Percentiles rank a stretch among this genome's conserved stretches.
phyloP scores from a whole-genome alignment of 2,113 vertebrate species.

The Phyllostomus hastatus region DNA sequence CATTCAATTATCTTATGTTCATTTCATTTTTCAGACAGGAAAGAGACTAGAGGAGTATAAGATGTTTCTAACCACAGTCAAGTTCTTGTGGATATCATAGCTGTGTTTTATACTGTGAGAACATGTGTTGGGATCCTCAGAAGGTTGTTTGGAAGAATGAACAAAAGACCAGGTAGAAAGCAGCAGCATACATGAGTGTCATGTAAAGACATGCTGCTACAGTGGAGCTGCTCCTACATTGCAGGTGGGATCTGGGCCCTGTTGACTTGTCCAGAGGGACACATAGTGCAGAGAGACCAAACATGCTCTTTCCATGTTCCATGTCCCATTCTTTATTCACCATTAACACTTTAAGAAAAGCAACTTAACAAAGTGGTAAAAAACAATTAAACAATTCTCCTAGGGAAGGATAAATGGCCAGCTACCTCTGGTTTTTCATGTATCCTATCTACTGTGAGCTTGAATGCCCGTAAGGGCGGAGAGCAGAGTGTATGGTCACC shows the following conservation, averaged over 20 bases:
- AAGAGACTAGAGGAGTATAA: neutral
- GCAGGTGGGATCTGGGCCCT: neutral
- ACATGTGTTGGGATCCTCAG: neutral
- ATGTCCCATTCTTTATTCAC: neutral
- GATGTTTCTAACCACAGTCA: neutral
- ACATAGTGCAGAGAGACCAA: neutral
- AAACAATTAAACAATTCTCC: neutral
- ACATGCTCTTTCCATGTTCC: neutral
- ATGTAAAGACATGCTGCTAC: neutral
- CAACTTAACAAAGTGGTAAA: neutral
- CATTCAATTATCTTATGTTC: neutral
- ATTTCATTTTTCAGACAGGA: neutral
- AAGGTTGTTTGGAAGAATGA: neutral
- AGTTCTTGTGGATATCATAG: neutral
- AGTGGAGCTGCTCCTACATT: too few species aligned
- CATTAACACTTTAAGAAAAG: neutral
- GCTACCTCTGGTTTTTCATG: neutral
- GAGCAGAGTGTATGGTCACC: neutral
- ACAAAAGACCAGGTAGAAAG: neutral
- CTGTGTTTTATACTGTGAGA: neutral
- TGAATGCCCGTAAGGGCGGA: neutral
- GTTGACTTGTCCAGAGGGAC: neutral
- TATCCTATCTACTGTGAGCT: neutral
- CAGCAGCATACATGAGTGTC: fast-evolving
- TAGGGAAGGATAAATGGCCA: neutral